Evolutionary conservation across 2,888 invertebrate species (phyloP).

Genomic region (Calliopum simillimum): DNA sequence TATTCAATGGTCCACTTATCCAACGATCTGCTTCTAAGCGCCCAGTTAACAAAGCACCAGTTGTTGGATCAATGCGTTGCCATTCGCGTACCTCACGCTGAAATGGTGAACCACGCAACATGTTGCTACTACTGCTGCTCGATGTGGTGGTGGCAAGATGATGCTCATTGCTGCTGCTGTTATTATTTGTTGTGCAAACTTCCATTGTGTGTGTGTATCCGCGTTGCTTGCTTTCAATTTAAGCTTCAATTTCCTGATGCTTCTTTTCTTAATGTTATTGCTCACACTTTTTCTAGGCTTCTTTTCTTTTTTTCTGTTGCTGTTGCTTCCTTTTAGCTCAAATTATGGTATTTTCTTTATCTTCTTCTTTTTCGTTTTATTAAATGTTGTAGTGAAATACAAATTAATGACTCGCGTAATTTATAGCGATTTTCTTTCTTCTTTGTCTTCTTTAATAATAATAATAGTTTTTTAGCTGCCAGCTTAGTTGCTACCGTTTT

Average conservation of each 20-base stretch:
- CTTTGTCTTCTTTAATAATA: conserved; percentile 53
- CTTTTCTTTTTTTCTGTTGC: conserved; percentile 23
- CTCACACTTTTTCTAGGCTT: conserved; percentile 25
- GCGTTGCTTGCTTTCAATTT: conserved; percentile 27
- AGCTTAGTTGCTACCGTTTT: conserved; percentile 44
- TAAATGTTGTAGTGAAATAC: conserved; percentile 20
- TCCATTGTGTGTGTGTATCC: conserved; percentile 17
- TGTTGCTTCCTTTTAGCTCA: conserved; percentile 1
- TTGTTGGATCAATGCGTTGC: conserved; percentile 68
- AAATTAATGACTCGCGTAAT: conserved; percentile 60
- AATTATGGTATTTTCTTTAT: conserved; percentile 45
- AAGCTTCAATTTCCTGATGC: conserved; percentile 27
- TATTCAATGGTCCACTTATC: conserved; percentile 67
- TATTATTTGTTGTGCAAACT: conserved; percentile 18
- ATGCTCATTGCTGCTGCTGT: conserved; percentile 29
- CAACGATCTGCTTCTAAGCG: conserved; percentile 68
- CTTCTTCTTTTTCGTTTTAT: conserved; percentile 51
- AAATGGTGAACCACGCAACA: conserved; percentile 59
- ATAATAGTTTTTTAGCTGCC: conserved; percentile 49
- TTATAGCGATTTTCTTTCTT: conserved; percentile 47
- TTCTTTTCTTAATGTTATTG: conserved; percentile 37
- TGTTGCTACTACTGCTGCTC: conserved; percentile 26
- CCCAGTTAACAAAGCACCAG: conserved; percentile 67
- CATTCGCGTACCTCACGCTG: conserved; percentile 68
- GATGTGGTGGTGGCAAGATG: conserved; percentile 27